A percentile compares a stretch with the other conserved stretches of the same genome.
Conservation (phyloP, 1,140 invertebrate species). For the Macrotrachela quadricornifera region DNA sequence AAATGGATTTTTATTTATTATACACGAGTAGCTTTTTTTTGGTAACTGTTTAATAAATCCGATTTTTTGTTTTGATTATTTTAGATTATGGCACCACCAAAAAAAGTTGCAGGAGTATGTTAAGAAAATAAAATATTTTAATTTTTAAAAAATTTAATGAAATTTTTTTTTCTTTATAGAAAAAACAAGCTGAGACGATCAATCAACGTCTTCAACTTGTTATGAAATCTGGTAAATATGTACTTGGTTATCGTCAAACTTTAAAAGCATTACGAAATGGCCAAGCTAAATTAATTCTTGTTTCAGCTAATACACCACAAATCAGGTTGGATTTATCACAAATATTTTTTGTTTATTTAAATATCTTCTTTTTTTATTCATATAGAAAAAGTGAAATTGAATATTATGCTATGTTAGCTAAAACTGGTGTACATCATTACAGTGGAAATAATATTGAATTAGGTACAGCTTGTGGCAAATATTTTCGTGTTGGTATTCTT, state of each 20-base stretch:
- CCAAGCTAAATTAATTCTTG: slow-evolving; percentile 95
- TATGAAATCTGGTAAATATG: slow-evolving; percentile 97
- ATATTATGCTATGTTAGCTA: slow-evolving; percentile 97
- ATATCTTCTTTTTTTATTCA: slow-evolving; percentile 34
- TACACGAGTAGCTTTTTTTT: too few relatives aligned
- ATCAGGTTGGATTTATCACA: slow-evolving; percentile 54
- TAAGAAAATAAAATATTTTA: too few relatives aligned
- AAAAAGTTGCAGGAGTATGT: too few relatives aligned
- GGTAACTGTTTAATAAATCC: too few relatives aligned
- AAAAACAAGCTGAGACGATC: slow-evolving; percentile 97
- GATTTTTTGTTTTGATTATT: too few relatives aligned
- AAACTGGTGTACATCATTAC: slow-evolving; percentile 97
- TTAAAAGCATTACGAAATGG: slow-evolving; percentile 84
- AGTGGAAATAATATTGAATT: slow-evolving; percentile 96
- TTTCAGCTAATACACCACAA: slow-evolving; percentile 89
- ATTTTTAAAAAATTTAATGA: too few relatives aligned
- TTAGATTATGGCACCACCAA: too few relatives aligned
- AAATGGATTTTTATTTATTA: too few relatives aligned
- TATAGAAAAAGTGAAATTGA: slow-evolving; percentile 60
- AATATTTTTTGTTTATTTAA: slow-evolving; percentile 40
- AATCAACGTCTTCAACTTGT: slow-evolving; percentile 88
- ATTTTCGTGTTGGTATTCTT: slow-evolving; percentile 90
- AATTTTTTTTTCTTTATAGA: slow-evolving; percentile 32
- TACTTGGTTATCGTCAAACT: slow-evolving; percentile 94
- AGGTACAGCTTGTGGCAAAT: slow-evolving; percentile 97